Evolutionary conservation across 2,888 invertebrate genomes (phyloP), one percentile per base, ranked within the genome.

Genomic region (Pherbina coryleti): DNA sequence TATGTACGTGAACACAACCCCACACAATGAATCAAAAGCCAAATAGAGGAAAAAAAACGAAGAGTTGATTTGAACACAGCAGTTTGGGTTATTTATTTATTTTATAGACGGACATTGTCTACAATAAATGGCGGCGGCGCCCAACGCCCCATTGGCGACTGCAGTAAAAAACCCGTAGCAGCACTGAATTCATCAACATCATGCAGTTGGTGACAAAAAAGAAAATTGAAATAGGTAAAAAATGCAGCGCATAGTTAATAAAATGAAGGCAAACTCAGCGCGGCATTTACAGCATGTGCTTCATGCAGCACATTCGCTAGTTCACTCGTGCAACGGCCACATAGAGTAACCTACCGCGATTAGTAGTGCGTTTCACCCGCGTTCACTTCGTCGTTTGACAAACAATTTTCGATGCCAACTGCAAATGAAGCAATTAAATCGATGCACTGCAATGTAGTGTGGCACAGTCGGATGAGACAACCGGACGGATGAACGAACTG

Each of bases 351-450:
- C 67, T 31, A 67, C 11, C 67, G 67, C 67, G 22, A 37, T 67
- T 66, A 66, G 64, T 66, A 19, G 55, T n/a, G 31, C 31, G 34
- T 31, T 31, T 31, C 64, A n/a, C 64, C 64, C 64, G 17, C 64
- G n/a, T n/a, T n/a, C n/a, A n/a, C n/a, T 14, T n/a, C 17, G 22
- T 31, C 64, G 31, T 31, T 31, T 31, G 64, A 28, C 28, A 31
- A 31, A 31, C 64, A 31, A 9, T 62, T 62, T 62, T 64, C 19
- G 53, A 31, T 37, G 53, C 22, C 64, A 31, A 70, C 70, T 49
- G 75, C 75, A 78, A 78, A 78, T 78, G 75, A 72, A 78, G 78
- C 75, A 78, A 78, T 78, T 78, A 78, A 71, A 71, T 55, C 66
- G 78, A 64, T 57, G 75, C 37, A 66, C 51, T 17, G 22, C 49